Evolutionary conservation across 2,888 invertebrate species (phyloP), one percentile per base, ranked within the genome.

Genomic region (Mimachlamys varia): DNA sequence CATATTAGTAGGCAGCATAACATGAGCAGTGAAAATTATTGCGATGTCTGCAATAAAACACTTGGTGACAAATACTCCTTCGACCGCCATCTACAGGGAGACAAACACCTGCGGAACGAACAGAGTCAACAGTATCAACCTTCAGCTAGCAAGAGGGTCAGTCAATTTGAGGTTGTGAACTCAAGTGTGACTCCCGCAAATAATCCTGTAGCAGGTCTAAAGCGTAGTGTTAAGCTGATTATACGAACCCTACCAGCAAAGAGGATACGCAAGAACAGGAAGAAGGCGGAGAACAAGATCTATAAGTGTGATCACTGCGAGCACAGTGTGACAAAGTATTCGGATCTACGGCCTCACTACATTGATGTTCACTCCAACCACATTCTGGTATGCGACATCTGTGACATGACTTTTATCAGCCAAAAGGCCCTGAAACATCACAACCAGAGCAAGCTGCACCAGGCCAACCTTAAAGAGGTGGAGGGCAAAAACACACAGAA

Each of bases 221-320:
- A 76, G 76, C 19, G 49, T 17, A 49, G 87, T 37, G 50, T 55
- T 76, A 76, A 76, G 15, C 76, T 76, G 27, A 76, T 76, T 15
- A 33, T 76, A 33, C 76, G 89, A 44, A 22, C 89, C 91, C 22
- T 92, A 90, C 90, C 90, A 91, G 88, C 90, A 88, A 88, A 38
- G 62, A 76, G 88, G 76, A 38, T 44, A 37, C 87, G 89, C 55
- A 44, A 53, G 53, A 49, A 90, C 90, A 91, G 90, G 33, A 76
- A 87, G 4, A 33, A 62, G 12, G 58, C 49, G 12, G 88, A 91
- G 27, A 88, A 90, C 17, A 94, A 93, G 88, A 92, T 92, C 13
- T 93, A 93, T 89, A 95, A 95, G 90, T 96, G 96, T 92, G 93
- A 95, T 33, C 94, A 95, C 88, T 96, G 96, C 93, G 94, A 94